Conservation (phyloP, 2,888 invertebrate genomes). For the Amphimallon solstitiale region DNA sequence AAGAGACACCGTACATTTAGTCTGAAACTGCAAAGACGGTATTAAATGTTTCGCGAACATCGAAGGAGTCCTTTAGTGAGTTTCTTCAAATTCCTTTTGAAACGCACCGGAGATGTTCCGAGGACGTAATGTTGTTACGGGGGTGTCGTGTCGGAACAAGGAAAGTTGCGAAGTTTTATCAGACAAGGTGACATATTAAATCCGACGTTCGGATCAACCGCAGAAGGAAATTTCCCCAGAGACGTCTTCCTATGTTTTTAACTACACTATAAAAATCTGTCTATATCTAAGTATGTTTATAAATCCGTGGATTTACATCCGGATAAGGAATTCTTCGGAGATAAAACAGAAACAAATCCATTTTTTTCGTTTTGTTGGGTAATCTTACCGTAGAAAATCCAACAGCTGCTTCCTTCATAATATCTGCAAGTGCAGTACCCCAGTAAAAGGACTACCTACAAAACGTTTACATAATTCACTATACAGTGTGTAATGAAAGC, state of each 20-base stretch:
- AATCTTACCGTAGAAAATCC: slow-evolving; percentile 22
- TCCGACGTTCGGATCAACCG: slow-evolving; percentile 52
- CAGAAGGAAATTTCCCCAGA: slow-evolving; percentile 52
- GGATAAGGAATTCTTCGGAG: slow-evolving; percentile 40
- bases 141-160: slow-evolving; percentile 38
- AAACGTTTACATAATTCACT: slow-evolving; percentile 14
- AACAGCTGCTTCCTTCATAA: slow-evolving; percentile 33
- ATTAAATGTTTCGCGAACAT: slow-evolving; percentile 25
- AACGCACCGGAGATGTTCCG: slow-evolving; percentile 33
- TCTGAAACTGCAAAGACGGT: not conserved
- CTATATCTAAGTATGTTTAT: slow-evolving; percentile 46
- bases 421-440: slow-evolving; percentile 16
- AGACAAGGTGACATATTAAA: slow-evolving; percentile 54
- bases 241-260: slow-evolving; percentile 46
- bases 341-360: slow-evolving; percentile 42
- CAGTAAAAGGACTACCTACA: slow-evolving; percentile 3
- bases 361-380: slow-evolving; percentile 34
- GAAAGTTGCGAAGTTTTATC: slow-evolving; percentile 44
- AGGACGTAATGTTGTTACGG: slow-evolving; percentile 40
- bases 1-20: not conserved
- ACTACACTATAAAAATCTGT: slow-evolving; percentile 47
- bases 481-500: slow-evolving; percentile 4
- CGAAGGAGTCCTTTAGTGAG: slow-evolving; percentile 15
- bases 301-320: slow-evolving; percentile 46
- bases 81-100: slow-evolving; percentile 24